phyloP scores from a whole-genome alignment of 37 sponge, comb jelly and placozoan genomes.

The Crambe crambe region DNA sequence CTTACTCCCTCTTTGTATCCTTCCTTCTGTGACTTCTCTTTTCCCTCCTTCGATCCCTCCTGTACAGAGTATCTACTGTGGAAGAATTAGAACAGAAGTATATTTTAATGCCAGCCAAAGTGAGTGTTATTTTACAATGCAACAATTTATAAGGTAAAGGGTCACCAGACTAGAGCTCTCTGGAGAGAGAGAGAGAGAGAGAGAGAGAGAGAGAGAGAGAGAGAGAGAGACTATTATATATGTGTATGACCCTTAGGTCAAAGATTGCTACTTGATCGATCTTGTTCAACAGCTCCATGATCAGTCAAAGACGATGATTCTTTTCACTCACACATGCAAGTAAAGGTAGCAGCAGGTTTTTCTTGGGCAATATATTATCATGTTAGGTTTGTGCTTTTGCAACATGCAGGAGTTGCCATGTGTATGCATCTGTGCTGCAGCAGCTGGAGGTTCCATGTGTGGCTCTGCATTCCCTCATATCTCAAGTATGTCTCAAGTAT shows the following conservation, averaged over 20 bases:
- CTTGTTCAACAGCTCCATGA: slow-evolving; percentile 57
- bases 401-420: slow-evolving; percentile 79
- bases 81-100: slow-evolving; percentile 83
- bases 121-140: not conserved
- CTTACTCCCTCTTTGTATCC: not conserved
- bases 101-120: slow-evolving; percentile 82
- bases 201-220: too few species aligned
- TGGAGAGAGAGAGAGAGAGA: too few species aligned
- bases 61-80: slow-evolving; percentile 76
- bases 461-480: slow-evolving; percentile 87
- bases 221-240: too few species aligned
- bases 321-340: slow-evolving; percentile 93
- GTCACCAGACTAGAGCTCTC: too few species aligned
- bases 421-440: slow-evolving; percentile 64
- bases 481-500: slow-evolving; percentile 45
- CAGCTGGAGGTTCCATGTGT: slow-evolving; percentile 81
- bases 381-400: not conserved
- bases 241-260: slow-evolving; percentile 46
- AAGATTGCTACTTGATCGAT: slow-evolving; percentile 82
- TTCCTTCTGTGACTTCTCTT: too few species aligned
- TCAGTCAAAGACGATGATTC: slow-evolving; percentile 64
- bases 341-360: too few species aligned
- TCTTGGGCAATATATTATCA: too few species aligned
- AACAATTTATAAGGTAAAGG: not conserved
- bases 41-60: not conserved